phyloP scores from a whole-genome alignment of 2,797 vertebrate genomes.

The Hippopotamyrus pictus region DNA sequence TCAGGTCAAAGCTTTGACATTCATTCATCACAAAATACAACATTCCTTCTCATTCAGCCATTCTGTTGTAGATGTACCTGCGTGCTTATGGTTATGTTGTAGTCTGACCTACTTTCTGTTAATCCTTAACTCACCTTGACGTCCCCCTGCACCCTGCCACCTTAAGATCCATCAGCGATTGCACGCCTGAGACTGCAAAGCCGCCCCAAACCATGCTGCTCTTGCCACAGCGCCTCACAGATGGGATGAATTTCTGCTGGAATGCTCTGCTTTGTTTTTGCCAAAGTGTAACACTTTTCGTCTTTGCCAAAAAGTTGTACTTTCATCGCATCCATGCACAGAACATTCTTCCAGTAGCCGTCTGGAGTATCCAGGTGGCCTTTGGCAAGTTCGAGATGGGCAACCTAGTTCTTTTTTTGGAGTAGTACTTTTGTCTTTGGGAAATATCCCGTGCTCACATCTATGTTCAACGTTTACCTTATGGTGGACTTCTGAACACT shows the following conservation, averaged over 20 bases:
- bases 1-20: not conserved
- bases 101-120: not conserved
- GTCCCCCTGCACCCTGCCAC: not conserved
- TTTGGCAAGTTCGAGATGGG: not conserved
- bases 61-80: not conserved
- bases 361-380: not conserved
- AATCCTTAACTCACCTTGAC: not conserved
- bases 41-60: not conserved
- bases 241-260: not conserved
- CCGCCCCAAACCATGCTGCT: not conserved
- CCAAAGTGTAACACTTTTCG: not conserved
- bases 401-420: not conserved
- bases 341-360: slow-evolving; percentile 1
- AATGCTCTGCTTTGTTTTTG: not conserved
- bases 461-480: not conserved
- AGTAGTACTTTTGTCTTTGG: not conserved
- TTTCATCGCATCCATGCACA: not conserved
- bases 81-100: not conserved
- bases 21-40: not conserved
- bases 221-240: not conserved
- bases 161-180: not conserved
- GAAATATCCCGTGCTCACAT: not conserved
- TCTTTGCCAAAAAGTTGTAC: not conserved
- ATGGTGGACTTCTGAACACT: not conserved
- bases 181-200: not conserved